A percentile compares a stretch with the other conserved stretches of the same genome.
These are phyloP conservation scores for Bothrops alternatus DNA, from an alignment of 2,797 vertebrate species.

Conservation along the genomic window DNA sequence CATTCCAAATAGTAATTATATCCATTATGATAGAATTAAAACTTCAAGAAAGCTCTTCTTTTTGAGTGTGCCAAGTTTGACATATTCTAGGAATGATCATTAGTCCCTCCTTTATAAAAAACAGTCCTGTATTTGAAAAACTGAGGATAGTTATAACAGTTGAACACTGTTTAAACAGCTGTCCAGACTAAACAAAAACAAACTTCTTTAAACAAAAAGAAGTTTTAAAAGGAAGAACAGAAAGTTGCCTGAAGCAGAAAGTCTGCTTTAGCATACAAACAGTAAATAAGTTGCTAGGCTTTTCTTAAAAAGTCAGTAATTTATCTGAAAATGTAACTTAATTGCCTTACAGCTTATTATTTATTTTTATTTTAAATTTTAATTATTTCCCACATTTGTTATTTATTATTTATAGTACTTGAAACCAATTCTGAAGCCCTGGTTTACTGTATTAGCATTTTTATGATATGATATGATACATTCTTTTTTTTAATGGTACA, in stretches of 20 bases:
- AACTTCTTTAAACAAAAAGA: neutral
- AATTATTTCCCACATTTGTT: neutral
- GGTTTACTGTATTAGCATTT: neutral
- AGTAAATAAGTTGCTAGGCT: neutral
- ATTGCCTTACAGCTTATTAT: neutral
- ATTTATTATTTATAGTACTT: neutral
- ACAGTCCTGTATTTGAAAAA: neutral
- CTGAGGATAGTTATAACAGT: neutral
- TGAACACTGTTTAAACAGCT: neutral
- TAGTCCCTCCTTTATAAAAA: neutral
- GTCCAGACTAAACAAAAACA: neutral
- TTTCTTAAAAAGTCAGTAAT: neutral
- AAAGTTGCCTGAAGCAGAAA: neutral
- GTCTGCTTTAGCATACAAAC: neutral
- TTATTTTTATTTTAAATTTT: neutral
- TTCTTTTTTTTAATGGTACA: neutral
- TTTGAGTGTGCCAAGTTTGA: neutral
- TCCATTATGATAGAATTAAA: neutral
- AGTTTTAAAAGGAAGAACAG: neutral
- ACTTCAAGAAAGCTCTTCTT: neutral
- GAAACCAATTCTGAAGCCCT: slow-evolving; percentile 5
- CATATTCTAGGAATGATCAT: neutral
- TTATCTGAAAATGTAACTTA: neutral
- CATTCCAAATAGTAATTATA: neutral
- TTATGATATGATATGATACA: neutral